Evolutionary conservation across 2,113 vertebrate species (phyloP).

Genomic region (Gyps fulvus): DNA sequence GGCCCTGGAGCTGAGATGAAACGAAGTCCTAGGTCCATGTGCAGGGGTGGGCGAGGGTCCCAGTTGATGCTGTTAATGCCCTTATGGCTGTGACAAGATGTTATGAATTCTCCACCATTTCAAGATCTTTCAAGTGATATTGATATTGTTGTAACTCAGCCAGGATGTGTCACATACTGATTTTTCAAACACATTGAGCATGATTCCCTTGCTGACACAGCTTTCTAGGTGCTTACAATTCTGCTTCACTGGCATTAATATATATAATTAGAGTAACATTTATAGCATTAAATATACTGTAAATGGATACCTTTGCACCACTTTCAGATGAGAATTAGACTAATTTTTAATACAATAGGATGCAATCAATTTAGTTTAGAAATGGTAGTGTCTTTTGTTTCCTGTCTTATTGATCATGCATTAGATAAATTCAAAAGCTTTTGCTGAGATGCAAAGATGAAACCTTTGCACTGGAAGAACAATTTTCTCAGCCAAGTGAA

Average conservation of each 20-base stretch:
- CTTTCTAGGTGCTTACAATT: not conserved
- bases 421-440: not conserved
- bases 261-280: not conserved
- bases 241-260: not conserved
- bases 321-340: not conserved
- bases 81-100: not conserved
- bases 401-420: not conserved
- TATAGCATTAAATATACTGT: not conserved
- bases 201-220: not conserved
- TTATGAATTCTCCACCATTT: not conserved
- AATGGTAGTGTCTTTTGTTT: not conserved
- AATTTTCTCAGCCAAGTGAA: not conserved
- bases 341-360: not conserved
- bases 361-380: not conserved
- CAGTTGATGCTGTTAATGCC: not conserved
- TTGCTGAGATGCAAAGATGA: not conserved
- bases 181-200: not conserved
- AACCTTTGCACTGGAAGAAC: not conserved
- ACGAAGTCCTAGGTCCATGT: not conserved
- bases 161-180: not conserved
- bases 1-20: not conserved
- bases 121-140: not conserved
- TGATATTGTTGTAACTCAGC: not conserved
- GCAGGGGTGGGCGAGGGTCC: not conserved
- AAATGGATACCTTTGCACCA: not conserved